These are phyloP conservation scores for Oeneis ivallda DNA, from an alignment of 2,888 invertebrate genomes.

Conservation along the genomic window DNA sequence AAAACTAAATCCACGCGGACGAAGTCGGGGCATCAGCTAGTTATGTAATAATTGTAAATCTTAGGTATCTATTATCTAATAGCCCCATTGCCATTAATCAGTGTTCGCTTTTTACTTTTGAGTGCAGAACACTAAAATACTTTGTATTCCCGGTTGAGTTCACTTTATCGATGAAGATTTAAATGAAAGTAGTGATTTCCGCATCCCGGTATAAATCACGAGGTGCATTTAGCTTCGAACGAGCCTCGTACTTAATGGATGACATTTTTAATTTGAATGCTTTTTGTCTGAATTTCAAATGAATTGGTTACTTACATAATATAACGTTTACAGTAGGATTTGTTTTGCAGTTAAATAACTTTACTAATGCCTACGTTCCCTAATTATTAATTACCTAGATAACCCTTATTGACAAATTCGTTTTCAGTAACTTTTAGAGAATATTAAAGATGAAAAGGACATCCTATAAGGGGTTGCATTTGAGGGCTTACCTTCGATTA, in stretches of 20 bases:
- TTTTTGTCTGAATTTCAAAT: conserved; percentile 8
- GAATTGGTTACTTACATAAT: background rate
- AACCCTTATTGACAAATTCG: too few species aligned
- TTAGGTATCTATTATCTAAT: too few species aligned
- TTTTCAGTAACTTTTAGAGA: too few species aligned
- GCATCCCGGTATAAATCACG: background rate
- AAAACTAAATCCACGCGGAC: too few species aligned
- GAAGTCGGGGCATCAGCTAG: too few species aligned
- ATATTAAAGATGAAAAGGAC: too few species aligned
- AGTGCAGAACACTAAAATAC: background rate
- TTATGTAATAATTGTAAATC: too few species aligned
- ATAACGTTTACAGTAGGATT: background rate
- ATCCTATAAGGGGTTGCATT: too few species aligned
- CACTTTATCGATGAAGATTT: conserved; percentile 2
- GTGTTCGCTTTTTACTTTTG: background rate
- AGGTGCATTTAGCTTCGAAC: background rate
- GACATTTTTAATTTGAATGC: conserved; percentile 4
- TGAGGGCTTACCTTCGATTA: too few species aligned
- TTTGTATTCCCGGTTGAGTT: background rate
- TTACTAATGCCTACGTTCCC: too few species aligned
- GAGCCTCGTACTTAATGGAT: conserved; percentile 4
- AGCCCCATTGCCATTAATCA: background rate
- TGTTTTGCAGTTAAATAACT: too few species aligned
- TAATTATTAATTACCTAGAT: too few species aligned
- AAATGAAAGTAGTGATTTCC: conserved; percentile 8